Base-by-base conservation (phyloP, 2,113 vertebrate species). In the Galbula dea region DNA sequence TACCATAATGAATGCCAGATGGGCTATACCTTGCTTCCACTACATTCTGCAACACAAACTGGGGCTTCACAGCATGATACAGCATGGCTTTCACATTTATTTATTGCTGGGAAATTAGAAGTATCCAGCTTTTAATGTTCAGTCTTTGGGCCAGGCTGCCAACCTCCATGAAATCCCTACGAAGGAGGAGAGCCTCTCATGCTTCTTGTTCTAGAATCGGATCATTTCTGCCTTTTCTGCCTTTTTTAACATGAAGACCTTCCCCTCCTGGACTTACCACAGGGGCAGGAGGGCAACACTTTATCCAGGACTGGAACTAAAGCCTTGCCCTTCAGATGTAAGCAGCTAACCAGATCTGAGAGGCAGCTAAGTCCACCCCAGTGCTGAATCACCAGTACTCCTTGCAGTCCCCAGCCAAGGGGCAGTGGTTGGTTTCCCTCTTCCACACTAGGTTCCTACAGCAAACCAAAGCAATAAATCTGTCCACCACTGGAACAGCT, bases 181-280 rank as follows among this genome's bases (percentile, higher is more conserved):
- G n/a, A 55, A 68, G 66, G 26, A 69, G 23, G 6, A 68, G 11
- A 52, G 15, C 45, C 11, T 74, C 46, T n/a, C 46, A 3, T 5
- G 5, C 20, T n/a, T n/a, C 36, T 52, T 27, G 15, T 4, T 73
- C 37, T 7, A 58, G 9, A 10, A 39, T 10, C 11, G 26, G 29
- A 80, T 36, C 59, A n/a, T 30, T 54, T 62, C n/a, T n/a, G n/a
- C n/a, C n/a, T n/a, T 41, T 62, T 45, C 49, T 66, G 37, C 51
- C 12, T 79, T 66, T 61, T 11, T 32, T 30, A 30, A n/a, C n/a
- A n/a, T n/a, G n/a, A n/a, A n/a, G n/a, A n/a, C n/a, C n/a, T n/a
- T n/a, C n/a, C n/a, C n/a, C n/a, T n/a, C 12, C 22, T 2, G 3
- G 19, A 36, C 19, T 22, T 27, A 6, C 12, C n/a, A 1, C 2